These are phyloP conservation scores for Rhynchonycteris naso DNA, from an alignment of 2,797 vertebrate genomes.

Conservation along the genomic window DNA sequence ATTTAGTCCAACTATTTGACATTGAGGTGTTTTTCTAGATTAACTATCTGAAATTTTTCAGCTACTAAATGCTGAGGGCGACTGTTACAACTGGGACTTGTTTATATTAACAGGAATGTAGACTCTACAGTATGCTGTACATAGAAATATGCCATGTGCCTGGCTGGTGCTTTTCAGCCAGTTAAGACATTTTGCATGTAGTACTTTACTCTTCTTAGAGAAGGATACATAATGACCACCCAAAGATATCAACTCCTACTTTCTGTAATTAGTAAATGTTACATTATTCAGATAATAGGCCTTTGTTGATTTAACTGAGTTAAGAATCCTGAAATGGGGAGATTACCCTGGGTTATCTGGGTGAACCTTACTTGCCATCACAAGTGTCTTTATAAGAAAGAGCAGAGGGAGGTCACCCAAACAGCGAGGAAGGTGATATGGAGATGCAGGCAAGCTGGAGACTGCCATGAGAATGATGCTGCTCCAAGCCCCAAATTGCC, in stretches of 20 bases:
- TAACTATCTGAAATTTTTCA: conserved; percentile 33
- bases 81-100: not conserved
- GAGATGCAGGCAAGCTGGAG: not conserved
- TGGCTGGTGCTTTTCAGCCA: not conserved
- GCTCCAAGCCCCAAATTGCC: not conserved
- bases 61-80: not conserved
- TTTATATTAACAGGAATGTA: not conserved
- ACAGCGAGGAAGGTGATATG: not conserved
- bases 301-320: not conserved
- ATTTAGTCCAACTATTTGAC: conserved; percentile 5
- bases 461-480: not conserved
- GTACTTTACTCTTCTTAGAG: not conserved
- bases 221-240: not conserved
- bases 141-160: not conserved
- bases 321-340: not conserved
- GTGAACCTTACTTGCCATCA: not conserved
- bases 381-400: not conserved
- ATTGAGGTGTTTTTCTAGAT: conserved; percentile 13
- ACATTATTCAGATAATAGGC: not conserved
- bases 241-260: not conserved
- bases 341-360: not conserved
- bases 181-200: not conserved
- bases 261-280: not conserved
- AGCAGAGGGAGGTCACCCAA: not conserved
- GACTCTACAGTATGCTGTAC: not conserved